phyloP scores from a whole-genome alignment of 2,113 vertebrate genomes.

The Protobothrops mucrosquamatus region DNA sequence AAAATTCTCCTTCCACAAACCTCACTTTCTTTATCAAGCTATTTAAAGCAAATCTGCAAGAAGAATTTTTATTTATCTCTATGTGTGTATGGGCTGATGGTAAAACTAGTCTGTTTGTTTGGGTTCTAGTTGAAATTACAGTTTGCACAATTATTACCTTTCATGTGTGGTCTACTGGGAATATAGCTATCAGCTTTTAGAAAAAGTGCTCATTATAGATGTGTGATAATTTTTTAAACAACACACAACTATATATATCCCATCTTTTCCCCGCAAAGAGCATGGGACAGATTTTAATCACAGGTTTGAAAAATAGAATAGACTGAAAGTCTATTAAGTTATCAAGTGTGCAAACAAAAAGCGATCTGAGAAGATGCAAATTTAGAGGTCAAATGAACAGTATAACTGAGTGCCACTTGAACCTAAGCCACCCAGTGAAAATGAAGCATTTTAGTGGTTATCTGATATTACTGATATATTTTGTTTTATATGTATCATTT shows the following conservation, averaged over 20 bases:
- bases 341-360: neutral
- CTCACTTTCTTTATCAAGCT: neutral
- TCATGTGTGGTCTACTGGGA: neutral
- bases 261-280: neutral
- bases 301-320: neutral
- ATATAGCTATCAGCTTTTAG: neutral
- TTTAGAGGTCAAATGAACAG: neutral
- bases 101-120: neutral
- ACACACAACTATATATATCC: neutral
- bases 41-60: neutral
- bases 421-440: neutral
- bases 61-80: neutral
- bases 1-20: neutral
- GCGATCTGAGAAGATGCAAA: neutral
- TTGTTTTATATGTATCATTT: neutral
- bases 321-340: neutral
- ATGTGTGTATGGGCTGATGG: neutral
- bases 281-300: neutral
- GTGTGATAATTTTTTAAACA: neutral
- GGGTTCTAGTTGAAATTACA: neutral
- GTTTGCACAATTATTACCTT: neutral
- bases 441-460: neutral
- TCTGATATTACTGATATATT: no score
- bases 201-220: neutral
- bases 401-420: neutral